Conservation (phyloP, 92 coral and sea anemone species). For the Zoanthus sansibaricus region DNA sequence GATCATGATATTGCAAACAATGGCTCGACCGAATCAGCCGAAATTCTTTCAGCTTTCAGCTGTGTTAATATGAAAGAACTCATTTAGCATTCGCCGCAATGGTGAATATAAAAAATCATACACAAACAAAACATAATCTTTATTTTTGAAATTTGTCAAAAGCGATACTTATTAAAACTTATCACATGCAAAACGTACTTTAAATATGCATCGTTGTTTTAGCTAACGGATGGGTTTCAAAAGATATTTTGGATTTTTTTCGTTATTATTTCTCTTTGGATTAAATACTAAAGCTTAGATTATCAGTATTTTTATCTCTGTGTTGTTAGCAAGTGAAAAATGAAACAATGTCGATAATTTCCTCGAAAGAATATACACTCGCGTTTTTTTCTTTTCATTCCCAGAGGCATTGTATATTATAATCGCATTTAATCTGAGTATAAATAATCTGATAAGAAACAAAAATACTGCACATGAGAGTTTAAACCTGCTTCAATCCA, state of each 20-base stretch:
- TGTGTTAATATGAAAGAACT: constrained; percentile 58
- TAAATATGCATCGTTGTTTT: not conserved
- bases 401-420: constrained; percentile 13
- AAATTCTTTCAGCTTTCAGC: constrained; percentile 49
- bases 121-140: constrained; percentile 20
- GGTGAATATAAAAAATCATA: constrained; percentile 1
- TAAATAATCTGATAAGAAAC: constrained; percentile 1
- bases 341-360: not conserved
- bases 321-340: not conserved
- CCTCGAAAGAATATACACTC: not conserved
- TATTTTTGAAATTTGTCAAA: constrained; percentile 35
- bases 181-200: not conserved
- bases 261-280: not conserved
- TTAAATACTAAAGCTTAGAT: not conserved
- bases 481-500: not conserved
- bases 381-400: not conserved
- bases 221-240: too few relatives aligned
- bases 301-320: not conserved
- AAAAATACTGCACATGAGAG: not conserved
- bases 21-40: not conserved
- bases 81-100: constrained; percentile 31
- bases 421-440: constrained; percentile 7
- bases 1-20: not conserved
- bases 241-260: too few relatives aligned
- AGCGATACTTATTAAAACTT: constrained; percentile 4